A percentile compares a stretch with the other conserved stretches of the same genome.
These are phyloP conservation scores for Escarpia spicata DNA, from an alignment of 2,888 invertebrate species.

Conservation along the genomic window DNA sequence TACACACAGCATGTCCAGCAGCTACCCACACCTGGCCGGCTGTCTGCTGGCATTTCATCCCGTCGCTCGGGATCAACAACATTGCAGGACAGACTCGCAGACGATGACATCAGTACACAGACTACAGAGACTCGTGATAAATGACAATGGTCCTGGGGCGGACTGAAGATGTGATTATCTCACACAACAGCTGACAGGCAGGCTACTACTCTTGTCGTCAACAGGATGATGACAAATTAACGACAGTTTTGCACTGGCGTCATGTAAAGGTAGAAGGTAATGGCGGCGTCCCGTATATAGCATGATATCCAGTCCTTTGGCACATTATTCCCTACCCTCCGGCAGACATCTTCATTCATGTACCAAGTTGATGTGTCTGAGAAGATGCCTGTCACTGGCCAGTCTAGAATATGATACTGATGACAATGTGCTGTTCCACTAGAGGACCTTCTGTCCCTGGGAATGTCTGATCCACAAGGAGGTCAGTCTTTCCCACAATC, in stretches of 20 bases:
- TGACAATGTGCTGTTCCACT: background rate
- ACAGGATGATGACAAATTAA: slow-evolving; percentile 16
- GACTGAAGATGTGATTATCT: background rate
- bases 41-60: background rate
- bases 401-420: background rate
- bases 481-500: background rate
- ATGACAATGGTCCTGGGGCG: background rate
- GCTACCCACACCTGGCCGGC: background rate
- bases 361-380: background rate
- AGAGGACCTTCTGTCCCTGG: background rate
- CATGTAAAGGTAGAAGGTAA: background rate
- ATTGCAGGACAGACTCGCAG: background rate
- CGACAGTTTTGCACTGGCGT: background rate
- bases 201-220: background rate
- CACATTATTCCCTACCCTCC: background rate
- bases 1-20: background rate
- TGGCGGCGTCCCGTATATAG: background rate
- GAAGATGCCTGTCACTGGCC: background rate
- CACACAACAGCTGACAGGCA: background rate
- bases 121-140: background rate
- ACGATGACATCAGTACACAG: background rate
- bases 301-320: background rate
- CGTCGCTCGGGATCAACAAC: background rate
- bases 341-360: background rate
- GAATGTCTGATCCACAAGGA: background rate